phyloP scores from a whole-genome alignment of 2,797 vertebrate genomes.

The Nothura maculosa region DNA sequence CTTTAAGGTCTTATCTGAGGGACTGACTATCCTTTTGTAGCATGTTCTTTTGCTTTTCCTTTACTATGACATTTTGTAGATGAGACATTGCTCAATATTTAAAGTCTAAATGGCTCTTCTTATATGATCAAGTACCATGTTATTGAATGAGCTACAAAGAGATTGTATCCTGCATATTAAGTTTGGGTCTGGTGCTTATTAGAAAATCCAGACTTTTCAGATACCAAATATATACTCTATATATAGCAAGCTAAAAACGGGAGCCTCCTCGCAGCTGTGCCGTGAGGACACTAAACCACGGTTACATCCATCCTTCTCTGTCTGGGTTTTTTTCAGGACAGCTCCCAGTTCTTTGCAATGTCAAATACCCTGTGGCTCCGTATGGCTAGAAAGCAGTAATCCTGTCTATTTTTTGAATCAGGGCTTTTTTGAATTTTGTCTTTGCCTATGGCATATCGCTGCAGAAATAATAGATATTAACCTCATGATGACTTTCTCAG shows the following conservation, averaged over 20 bases:
- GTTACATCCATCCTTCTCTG: conserved; percentile 4
- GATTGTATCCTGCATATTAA: conserved; percentile 71
- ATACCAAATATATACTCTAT: conserved; percentile 57
- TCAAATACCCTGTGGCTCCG: not conserved
- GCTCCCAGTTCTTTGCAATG: not conserved
- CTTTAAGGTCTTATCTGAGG: conserved; percentile 72
- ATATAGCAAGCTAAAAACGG: conserved; percentile 38
- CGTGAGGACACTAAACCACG: conserved; percentile 13
- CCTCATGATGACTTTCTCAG: not conserved
- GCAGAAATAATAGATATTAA: not conserved
- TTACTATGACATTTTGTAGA: conserved; percentile 70
- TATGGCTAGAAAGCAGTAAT: not conserved
- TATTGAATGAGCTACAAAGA: conserved; percentile 73
- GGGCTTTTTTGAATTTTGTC: not conserved
- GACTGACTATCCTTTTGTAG: conserved; percentile 73
- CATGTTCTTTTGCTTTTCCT: conserved; percentile 66
- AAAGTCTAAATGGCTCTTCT: conserved; percentile 74
- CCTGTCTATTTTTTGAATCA: not conserved
- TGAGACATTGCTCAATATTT: conserved; percentile 72
- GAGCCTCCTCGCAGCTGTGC: conserved; percentile 18
- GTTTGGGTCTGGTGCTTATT: conserved; percentile 73
- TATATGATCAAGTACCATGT: conserved; percentile 68
- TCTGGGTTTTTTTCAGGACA: conserved; percentile 7
- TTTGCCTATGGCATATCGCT: not conserved
- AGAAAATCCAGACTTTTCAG: conserved; percentile 74